Percentiles rank a stretch among this genome's conserved stretches.
These are phyloP conservation scores for Molossus molossus DNA, from an alignment of 2,797 vertebrate genomes.

Conservation along the genomic window DNA sequence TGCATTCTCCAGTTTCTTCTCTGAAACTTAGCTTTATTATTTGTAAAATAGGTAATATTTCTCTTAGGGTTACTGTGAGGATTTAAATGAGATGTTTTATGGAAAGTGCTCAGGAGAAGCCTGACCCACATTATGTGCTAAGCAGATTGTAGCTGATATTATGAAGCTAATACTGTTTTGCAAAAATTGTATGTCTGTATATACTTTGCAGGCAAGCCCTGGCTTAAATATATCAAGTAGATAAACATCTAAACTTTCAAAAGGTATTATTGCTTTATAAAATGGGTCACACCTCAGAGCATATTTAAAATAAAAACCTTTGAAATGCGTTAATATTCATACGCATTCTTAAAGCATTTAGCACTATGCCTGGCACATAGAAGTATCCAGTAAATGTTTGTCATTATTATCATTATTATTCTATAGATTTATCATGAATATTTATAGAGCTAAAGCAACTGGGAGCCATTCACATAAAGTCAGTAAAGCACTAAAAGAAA, in stretches of 20 bases:
- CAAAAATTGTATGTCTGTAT: constrained; percentile 39
- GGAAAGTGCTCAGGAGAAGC: background rate
- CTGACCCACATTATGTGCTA: background rate
- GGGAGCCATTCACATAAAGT: background rate
- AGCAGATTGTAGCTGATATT: background rate
- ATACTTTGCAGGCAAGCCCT: constrained; percentile 50
- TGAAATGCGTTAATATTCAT: background rate
- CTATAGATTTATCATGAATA: background rate
- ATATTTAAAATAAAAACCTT: constrained; percentile 43
- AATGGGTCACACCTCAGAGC: background rate
- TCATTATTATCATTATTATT: background rate
- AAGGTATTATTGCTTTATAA: constrained; percentile 60
- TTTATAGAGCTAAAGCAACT: constrained; percentile 35
- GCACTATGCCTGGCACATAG: background rate
- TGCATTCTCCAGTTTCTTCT: constrained; percentile 32
- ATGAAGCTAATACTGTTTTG: constrained; percentile 15
- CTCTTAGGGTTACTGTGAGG: background rate
- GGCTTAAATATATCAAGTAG: constrained; percentile 43
- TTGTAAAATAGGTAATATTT: background rate
- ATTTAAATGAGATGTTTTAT: constrained; percentile 12
- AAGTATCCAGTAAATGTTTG: background rate
- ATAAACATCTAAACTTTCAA: constrained; percentile 59
- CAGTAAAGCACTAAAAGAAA: constrained; percentile 24
- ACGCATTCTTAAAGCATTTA: constrained; percentile 25
- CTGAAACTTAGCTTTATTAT: constrained; percentile 61